Evolutionary conservation across 1,140 invertebrate species (phyloP), one percentile per base, ranked within the genome.

Genomic region (Zaprionus nigranus): DNA sequence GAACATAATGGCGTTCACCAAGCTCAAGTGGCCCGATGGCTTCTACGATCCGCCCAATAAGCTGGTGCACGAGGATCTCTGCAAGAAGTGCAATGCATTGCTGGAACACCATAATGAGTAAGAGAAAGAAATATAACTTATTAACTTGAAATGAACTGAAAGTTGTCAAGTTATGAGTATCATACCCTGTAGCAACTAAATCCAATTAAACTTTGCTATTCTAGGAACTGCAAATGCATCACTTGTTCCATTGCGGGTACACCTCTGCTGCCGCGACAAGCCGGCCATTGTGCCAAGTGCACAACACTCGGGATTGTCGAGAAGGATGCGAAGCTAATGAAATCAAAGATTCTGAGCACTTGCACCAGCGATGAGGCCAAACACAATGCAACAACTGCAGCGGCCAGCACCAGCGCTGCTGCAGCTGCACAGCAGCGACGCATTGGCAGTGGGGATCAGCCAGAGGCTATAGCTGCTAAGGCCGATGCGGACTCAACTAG

Each of bases 171-270:
- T 36, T 36, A 36, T 5, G 12, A 36, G 34, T 36, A 36, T 12
- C 6, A 6, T 30, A 30, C 30, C 9, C 9, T 30, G 9, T 30
- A 11, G 30, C 30, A 30, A 17, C n/a, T 17, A 17, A 43, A 3
- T n/a, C 7, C 28, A 17, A 24, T 26, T 13, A 13, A 56, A 30
- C 3, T n/a, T 43, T 20, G 28, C 28, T 28, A 12, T 58, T 38
- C 11, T 28, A 92, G 91, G 57, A 81, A 88, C 73, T 93, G 92
- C 70, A 87, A 91, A 78, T 93, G 92, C 74, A 85, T 92, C 46
- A 92, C 92, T 60, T 93, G 92, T 75, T 92, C 90, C 12, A 91
- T 93, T 56, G 91, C 91, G 58, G 92, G 92, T 15, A 91, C 85
- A 36, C 91, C 91, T 54, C 75, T 91, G 54, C 59, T 86, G 62